Conservation (phyloP, 2,797 vertebrate genomes). For the Xiphophorus birchmanni region DNA sequence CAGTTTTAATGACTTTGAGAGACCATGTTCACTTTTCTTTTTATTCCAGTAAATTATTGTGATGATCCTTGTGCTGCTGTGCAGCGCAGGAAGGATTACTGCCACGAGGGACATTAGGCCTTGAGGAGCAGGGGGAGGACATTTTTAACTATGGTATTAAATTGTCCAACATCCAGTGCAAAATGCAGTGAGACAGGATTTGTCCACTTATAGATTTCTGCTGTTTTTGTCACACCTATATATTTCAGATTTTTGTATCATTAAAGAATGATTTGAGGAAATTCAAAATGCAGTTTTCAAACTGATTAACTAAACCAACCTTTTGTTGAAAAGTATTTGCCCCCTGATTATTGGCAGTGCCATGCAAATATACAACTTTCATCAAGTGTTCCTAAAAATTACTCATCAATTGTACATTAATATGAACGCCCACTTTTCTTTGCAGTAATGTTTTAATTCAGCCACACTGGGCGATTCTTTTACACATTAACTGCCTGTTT, state of each 20-base stretch:
- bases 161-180: background rate
- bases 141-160: constrained; percentile 30
- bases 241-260: background rate
- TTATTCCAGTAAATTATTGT: constrained; percentile 31
- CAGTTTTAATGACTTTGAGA: constrained; percentile 67
- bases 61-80: constrained; percentile 42
- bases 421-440: background rate
- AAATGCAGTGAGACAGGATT: background rate
- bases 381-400: background rate
- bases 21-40: constrained; percentile 57
- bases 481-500: background rate
- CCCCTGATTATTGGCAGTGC: background rate
- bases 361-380: background rate
- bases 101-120: constrained; percentile 32
- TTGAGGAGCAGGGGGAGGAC: constrained; percentile 26
- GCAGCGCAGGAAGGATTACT: constrained; percentile 46
- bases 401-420: background rate
- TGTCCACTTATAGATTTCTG: background rate
- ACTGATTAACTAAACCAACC: background rate
- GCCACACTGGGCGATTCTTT: background rate
- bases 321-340: background rate
- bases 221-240: background rate
- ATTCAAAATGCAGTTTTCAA: background rate
- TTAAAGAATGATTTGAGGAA: background rate
- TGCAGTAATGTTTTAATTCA: background rate